Evolutionary conservation across 2,888 invertebrate species (phyloP).

Genomic region (Petrolisthes manimaculis): DNA sequence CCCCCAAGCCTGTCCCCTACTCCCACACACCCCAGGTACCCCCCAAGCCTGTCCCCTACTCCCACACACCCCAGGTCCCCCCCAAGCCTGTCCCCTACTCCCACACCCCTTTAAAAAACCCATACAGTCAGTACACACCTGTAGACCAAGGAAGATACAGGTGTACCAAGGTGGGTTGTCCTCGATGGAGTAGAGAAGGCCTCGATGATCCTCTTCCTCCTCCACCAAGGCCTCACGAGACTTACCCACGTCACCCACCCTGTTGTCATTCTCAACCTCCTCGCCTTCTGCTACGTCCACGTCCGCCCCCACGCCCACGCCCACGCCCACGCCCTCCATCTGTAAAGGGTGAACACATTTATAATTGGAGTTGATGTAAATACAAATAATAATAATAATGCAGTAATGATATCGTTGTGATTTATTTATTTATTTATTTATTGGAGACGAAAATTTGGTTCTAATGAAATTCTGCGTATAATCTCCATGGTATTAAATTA

Average conservation of each 20-base stretch:
- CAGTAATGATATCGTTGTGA: too few relatives aligned
- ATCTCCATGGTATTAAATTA: too few relatives aligned
- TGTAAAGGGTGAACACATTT: not conserved
- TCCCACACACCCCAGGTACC: too few relatives aligned
- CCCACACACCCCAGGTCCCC: too few relatives aligned
- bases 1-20: too few relatives aligned
- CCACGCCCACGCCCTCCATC: conserved; percentile 33
- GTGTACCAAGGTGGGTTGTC: conserved; percentile 88
- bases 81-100: too few relatives aligned
- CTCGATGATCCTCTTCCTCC: not conserved
- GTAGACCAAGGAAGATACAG: conserved; percentile 84
- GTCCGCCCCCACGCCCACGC: not conserved
- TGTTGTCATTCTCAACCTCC: not conserved
- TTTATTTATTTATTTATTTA: too few relatives aligned
- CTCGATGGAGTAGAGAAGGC: conserved; percentile 79
- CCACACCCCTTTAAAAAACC: not conserved
- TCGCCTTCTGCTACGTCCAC: not conserved
- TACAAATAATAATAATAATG: too few relatives aligned
- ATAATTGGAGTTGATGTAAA: not conserved
- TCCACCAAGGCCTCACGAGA: conserved; percentile 35
- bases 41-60: too few relatives aligned
- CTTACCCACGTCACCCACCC: conserved; percentile 21
- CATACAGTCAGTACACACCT: conserved; percentile 73
- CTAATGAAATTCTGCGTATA: too few relatives aligned
- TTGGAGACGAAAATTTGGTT: too few relatives aligned